Base-by-base conservation (phyloP, 53 echinoderm and acorn worm genomes). In the Pentamera pediparva region DNA sequence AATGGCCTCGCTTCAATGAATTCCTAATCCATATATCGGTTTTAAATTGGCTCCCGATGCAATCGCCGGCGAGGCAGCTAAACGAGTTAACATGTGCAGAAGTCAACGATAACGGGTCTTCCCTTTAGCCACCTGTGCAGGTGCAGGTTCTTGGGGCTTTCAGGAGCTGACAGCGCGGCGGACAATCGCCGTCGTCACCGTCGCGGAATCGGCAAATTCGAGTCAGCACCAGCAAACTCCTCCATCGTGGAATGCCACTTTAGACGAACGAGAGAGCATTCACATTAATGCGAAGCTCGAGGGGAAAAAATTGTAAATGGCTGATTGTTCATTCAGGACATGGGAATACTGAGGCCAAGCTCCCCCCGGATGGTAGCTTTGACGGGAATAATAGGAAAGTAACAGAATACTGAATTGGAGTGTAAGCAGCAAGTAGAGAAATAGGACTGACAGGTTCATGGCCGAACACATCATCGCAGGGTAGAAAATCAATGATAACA, bases 51-150 rank as follows among this genome's bases (percentile, higher is more conserved):
- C 55, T 72, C 52, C 52, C 52, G 55, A 72, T 72, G 72, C 72
- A 72, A 51, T 72, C 49, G 55, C 52, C 72, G 37, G 53, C 35
- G 72, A 72, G 72, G 72, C 72, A 54, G 53, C 72, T 72, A 72
- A 72, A 72, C 72, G 72, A 72, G 72, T 72, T 72, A 72, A 72
- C 73, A 72, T 72, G 73, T 72, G 73, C 73, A 72, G 73, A 72
- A 72, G 73, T 72, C 73, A 72, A 54, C 37, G 73, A 72, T 72
- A 72, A 72, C 73, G 73, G 52, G 52, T 53, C 54, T 72, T 38
- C 54, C 37, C 55, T 72, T 54, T 51, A 35, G 73, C 73, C 73
- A 72, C 73, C 73, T 72, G 73, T 37, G 34, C 73, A 72, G 73
- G 73, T 72, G 73, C 52, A 54, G 52, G 35, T 72, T 51, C 52